Conservation (phyloP, 1,140 invertebrate genomes). For the Oedothorax gibbosus region DNA sequence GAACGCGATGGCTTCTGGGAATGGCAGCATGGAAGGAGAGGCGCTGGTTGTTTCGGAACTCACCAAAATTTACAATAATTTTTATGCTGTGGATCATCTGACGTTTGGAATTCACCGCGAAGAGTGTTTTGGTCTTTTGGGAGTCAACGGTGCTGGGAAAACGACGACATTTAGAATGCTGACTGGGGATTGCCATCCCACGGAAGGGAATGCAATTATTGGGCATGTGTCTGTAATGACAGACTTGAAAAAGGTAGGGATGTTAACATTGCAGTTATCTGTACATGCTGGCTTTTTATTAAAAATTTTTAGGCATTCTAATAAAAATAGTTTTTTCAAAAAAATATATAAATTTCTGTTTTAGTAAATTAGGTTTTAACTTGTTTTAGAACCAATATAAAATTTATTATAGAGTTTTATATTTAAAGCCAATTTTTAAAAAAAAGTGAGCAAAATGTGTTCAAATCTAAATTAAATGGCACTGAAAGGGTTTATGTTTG, state of each 20-base stretch:
- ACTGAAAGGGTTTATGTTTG: too few relatives aligned
- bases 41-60: slow-evolving; percentile 56
- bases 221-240: not conserved
- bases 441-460: too few relatives aligned
- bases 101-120: slow-evolving; percentile 65
- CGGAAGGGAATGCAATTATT: slow-evolving; percentile 66
- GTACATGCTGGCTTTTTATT: not conserved
- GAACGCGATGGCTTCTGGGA: not conserved
- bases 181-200: slow-evolving; percentile 66
- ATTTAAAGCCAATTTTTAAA: too few relatives aligned
- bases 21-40: slow-evolving; percentile 17
- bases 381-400: too few relatives aligned
- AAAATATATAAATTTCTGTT: not conserved
- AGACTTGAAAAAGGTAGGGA: slow-evolving; percentile 75
- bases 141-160: slow-evolving; percentile 69
- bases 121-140: slow-evolving; percentile 72
- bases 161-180: slow-evolving; percentile 68
- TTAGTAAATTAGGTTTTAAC: not conserved
- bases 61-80: slow-evolving; percentile 60
- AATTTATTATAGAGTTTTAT: too few relatives aligned
- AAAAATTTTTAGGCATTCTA: not conserved
- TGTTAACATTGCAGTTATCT: not conserved
- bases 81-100: slow-evolving; percentile 62
- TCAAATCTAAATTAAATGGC: too few relatives aligned
- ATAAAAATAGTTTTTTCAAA: not conserved